Percentiles rank a stretch among this genome's conserved stretches.
Conservation (phyloP, 1,140 invertebrate species). For the Trypoxylus dichotomus region DNA sequence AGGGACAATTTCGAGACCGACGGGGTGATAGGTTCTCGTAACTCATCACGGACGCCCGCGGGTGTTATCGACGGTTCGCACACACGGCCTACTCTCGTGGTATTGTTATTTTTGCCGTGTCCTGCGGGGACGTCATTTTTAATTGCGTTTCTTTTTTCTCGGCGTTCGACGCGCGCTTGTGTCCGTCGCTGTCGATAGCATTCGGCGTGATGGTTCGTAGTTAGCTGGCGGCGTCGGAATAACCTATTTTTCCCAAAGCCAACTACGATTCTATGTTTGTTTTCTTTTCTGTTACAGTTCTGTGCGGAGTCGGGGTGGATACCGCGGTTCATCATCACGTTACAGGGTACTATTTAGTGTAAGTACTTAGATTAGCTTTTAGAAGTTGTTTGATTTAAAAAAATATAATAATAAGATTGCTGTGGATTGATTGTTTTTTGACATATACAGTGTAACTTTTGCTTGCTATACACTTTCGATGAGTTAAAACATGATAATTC, state of each 20-base stretch:
- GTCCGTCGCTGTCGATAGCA: no score
- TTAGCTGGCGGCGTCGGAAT: background rate
- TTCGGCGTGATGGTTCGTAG: no score
- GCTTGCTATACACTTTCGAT: no score
- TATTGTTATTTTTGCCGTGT: slow-evolving; percentile 5
- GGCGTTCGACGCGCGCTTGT: no score
- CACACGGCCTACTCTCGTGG: background rate
- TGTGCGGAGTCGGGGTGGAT: slow-evolving; percentile 45
- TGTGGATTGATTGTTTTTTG: no score
- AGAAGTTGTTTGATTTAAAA: background rate
- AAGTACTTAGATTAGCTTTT: slow-evolving; percentile 35
- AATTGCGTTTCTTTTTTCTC: background rate
- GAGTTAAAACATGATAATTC: no score
- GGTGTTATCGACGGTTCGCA: background rate
- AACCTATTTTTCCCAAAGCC: background rate
- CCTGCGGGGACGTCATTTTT: slow-evolving; percentile 9
- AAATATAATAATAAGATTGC: no score
- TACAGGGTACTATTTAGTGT: slow-evolving; percentile 45
- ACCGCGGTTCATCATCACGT: slow-evolving; percentile 41
- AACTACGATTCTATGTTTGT: background rate
- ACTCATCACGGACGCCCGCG: background rate
- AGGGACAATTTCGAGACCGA: background rate
- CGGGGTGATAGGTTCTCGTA: background rate
- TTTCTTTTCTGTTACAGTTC: slow-evolving; percentile 42
- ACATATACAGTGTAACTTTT: no score